phyloP scores from a whole-genome alignment of 2,888 invertebrate genomes.

The Trachelus troglodyta region DNA sequence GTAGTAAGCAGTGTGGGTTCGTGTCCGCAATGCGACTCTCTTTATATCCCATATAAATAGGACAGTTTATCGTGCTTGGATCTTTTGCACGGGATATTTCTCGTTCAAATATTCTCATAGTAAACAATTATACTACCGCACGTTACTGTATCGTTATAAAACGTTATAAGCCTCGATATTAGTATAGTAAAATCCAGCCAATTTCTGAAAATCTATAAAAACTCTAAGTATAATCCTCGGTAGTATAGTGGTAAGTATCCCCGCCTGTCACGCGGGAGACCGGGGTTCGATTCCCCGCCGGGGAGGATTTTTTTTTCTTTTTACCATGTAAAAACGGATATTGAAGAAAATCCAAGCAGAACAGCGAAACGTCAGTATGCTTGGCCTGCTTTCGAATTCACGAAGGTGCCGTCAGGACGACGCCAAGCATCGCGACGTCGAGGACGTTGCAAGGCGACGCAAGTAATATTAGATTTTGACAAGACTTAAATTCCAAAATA shows the following conservation, averaged over 20 bases:
- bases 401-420: not conserved
- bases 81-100: not conserved
- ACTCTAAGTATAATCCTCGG: conserved; percentile 17
- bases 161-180: not conserved
- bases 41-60: not conserved
- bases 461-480: not conserved
- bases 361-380: not conserved
- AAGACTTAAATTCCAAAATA: too few species aligned
- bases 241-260: conserved; percentile 55
- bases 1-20: not conserved
- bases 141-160: not conserved
- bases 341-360: too few species aligned
- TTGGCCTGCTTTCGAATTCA: not conserved
- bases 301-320: conserved; percentile 30
- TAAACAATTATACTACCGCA: not conserved
- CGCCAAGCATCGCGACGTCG: not conserved
- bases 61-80: not conserved
- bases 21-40: not conserved
- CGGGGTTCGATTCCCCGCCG: conserved; percentile 41
- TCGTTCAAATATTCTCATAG: not conserved
- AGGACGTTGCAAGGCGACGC: not conserved
- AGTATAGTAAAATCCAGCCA: too few species aligned
- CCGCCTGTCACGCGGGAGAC: conserved; percentile 55
- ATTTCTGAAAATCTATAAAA: too few species aligned
- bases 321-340: too few species aligned